Base-by-base conservation (phyloP, 2,113 vertebrate genomes). In the Genyomyrus donnyi region DNA sequence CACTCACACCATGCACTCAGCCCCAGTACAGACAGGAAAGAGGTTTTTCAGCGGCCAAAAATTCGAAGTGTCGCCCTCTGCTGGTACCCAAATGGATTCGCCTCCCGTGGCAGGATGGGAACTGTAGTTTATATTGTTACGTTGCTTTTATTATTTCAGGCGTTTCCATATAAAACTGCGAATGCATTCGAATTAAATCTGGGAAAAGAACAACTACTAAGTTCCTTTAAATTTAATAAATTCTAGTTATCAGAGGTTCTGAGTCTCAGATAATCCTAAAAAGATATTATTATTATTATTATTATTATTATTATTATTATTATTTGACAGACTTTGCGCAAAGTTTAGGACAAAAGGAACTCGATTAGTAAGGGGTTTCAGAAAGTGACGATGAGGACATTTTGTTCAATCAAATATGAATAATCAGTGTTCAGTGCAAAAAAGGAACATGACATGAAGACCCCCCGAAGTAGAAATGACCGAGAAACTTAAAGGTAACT, bases 1-100 rank as follows among this genome's bases (percentile, higher is more conserved):
- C 92, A 94, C 84, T 91, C 92, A 93, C 89, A 92, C 93, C 90
- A 88, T 87, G 77, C 90, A 88, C 50, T 94, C 90, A 90, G 93
- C 74, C 89, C 88, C 90, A 89, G 74, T 35, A 92, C n/a, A 91
- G 90, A 87, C 90, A 85, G 84, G 80, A 88, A 70, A 90, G 85
- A 21, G 21, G 42, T 66, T 66, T 89, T 56, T 1, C 45, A 90
- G 53, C 0, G 50, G 80, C 5, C 77, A 50, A 88, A 58, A 17
- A 50, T 70, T 80, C 19, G 8, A 5, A 10, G 49, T 5, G 9
- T 2, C 50, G 91, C 92, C 94, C 70, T 84, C 94, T 92, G 35
- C 83, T 91, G 94, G 90, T 11, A 1, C 27, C n/a, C 0, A 35
- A 46, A 45, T 21, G 58, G 21, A 10, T n/a, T 77, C 45, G 7